phyloP scores from a whole-genome alignment of 1,140 invertebrate species.

The Myzus persicae region DNA sequence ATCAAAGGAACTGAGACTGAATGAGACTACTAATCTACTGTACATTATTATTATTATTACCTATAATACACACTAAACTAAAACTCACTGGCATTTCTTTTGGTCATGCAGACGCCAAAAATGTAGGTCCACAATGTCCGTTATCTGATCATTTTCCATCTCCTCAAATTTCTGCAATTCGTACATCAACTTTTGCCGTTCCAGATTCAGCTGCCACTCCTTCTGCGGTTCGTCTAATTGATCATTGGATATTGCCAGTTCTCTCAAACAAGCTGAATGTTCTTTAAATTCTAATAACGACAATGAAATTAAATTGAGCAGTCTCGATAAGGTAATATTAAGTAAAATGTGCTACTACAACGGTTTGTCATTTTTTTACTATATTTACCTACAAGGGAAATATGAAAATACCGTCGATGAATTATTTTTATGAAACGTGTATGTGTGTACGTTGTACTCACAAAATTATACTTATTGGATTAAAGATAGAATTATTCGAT shows the following conservation, averaged over 20 bases:
- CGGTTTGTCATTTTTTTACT: not conserved
- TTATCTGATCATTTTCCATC: not conserved
- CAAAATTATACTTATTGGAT: no score
- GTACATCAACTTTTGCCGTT: not conserved
- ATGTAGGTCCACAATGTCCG: not conserved
- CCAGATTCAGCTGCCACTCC: not conserved
- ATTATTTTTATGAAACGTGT: not conserved
- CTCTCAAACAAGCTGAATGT: not conserved
- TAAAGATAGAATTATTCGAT: not conserved
- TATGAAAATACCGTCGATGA: not conserved
- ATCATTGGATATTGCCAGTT: rapidly evolving
- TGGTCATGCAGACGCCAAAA: rapidly evolving
- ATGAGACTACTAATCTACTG: no score
- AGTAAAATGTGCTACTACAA: not conserved
- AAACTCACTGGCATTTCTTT: not conserved
- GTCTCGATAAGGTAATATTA: not conserved
- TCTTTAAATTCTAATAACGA: not conserved
- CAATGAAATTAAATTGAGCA: not conserved
- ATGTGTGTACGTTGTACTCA: no score
- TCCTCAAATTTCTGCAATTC: not conserved
- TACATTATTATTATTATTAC: no score
- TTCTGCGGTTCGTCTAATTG: not conserved
- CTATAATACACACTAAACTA: not conserved
- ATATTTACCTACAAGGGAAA: not conserved
- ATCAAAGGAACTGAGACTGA: no score